Conservation (phyloP, 2,888 invertebrate species). For the Petrophora chlorosata region DNA sequence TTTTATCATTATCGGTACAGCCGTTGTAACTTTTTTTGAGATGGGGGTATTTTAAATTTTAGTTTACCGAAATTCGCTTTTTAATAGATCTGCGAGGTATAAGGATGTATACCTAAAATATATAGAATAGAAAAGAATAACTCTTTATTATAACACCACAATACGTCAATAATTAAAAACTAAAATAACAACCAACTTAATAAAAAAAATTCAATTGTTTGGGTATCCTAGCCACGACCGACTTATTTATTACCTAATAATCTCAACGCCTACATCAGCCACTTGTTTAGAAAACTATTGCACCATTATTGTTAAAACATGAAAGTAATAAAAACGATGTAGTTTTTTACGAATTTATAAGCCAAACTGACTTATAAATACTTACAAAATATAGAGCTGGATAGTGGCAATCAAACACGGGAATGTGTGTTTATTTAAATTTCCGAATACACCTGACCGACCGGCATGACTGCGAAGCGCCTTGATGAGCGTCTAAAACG, state of each 20-base stretch:
- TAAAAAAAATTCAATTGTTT: neutral
- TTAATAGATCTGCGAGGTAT: no score
- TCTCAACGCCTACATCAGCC: neutral
- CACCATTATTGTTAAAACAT: neutral
- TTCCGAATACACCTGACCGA: neutral
- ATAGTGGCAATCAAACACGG: constrained; percentile 23
- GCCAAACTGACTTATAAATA: constrained; percentile 17
- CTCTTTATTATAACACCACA: no score
- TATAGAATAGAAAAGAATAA: no score
- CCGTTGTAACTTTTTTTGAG: no score
- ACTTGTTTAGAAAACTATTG: constrained; percentile 2
- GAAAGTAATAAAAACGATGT: neutral
- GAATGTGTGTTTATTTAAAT: constrained; percentile 12
- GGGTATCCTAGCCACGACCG: no score
- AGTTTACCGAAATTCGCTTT: no score
- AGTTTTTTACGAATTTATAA: neutral
- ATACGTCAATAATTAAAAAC: neutral
- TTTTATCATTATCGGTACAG: no score
- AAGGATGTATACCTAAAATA: no score
- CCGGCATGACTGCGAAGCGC: neutral
- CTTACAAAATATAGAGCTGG: no score
- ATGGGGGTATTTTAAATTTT: no score
- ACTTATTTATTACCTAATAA: neutral
- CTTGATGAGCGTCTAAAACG: no score
- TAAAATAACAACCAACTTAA: neutral